Evolutionary conservation across 1,140 invertebrate species (phyloP).

Genomic region (Adelges cooleyi): DNA sequence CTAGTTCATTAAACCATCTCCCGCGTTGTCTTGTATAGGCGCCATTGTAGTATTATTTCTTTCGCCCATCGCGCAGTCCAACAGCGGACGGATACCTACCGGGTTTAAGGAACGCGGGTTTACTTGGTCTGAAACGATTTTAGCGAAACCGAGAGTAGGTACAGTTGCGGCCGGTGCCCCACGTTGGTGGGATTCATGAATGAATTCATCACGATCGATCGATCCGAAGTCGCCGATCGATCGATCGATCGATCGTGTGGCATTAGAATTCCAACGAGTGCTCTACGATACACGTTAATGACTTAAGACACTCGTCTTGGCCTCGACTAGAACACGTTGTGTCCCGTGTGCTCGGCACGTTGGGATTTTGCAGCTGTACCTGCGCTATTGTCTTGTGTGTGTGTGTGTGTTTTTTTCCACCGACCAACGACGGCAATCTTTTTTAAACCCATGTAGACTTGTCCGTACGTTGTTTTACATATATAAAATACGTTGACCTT

Average conservation of each 20-base stretch:
- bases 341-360: no score
- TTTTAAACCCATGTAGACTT: slow-evolving; percentile 11
- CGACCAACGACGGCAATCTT: slow-evolving; percentile 6
- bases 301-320: background rate
- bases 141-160: background rate
- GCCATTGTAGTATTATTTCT: background rate
- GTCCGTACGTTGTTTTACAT: slow-evolving; percentile 4
- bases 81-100: no score
- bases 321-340: no score
- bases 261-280: background rate
- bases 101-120: background rate
- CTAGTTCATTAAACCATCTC: slow-evolving; percentile 18
- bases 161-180: no score
- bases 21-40: background rate
- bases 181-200: background rate
- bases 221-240: no score
- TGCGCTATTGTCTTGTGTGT: background rate
- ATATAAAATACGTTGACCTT: slow-evolving; percentile 22
- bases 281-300: background rate
- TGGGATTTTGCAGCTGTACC: no score
- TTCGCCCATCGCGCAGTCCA: no score
- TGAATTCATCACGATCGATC: background rate
- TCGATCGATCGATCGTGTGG: no score
- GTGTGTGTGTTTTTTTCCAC: no score
- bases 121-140: background rate